A percentile compares a stretch with the other conserved stretches of the same genome.
Evolutionary conservation across 2,888 invertebrate genomes (phyloP).

Genomic region (Clepsis dumicolana): DNA sequence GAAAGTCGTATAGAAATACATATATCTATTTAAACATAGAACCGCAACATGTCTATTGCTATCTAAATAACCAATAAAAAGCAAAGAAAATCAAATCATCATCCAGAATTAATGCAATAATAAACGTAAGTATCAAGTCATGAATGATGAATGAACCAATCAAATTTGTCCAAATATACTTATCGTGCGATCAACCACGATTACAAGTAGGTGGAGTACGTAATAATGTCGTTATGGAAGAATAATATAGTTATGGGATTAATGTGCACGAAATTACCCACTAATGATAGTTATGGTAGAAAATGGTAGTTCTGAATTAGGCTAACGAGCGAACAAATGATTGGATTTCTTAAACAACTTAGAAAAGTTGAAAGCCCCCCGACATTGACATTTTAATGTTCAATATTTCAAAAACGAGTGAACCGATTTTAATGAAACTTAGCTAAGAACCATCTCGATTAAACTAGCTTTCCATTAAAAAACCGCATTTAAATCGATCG

Average conservation of each 20-base stretch:
- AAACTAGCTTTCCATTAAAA: no score
- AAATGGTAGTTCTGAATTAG: slow-evolving; percentile 42
- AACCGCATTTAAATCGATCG: no score
- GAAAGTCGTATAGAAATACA: neutral
- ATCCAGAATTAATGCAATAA: slow-evolving; percentile 43
- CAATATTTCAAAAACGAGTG: no score
- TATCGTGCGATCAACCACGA: slow-evolving; percentile 36
- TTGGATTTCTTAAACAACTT: slow-evolving; percentile 46
- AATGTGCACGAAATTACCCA: slow-evolving; percentile 74
- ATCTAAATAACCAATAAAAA: slow-evolving; percentile 45
- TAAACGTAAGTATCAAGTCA: slow-evolving; percentile 45
- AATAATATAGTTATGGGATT: slow-evolving; percentile 65
- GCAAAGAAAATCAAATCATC: slow-evolving; percentile 33
- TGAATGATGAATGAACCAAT: slow-evolving; percentile 60
- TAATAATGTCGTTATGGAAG: slow-evolving; percentile 42
- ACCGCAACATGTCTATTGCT: slow-evolving; percentile 10
- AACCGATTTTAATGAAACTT: no score
- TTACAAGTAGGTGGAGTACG: slow-evolving; percentile 38
- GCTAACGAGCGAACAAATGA: slow-evolving; percentile 48
- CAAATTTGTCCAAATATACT: slow-evolving; percentile 52
- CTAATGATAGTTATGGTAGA: slow-evolving; percentile 66
- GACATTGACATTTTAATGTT: no score
- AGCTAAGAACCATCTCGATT: no score
- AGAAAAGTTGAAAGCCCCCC: no score
- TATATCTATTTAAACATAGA: neutral